phyloP scores from a whole-genome alignment of 2,113 vertebrate species.

The Bungarus multicinctus region DNA sequence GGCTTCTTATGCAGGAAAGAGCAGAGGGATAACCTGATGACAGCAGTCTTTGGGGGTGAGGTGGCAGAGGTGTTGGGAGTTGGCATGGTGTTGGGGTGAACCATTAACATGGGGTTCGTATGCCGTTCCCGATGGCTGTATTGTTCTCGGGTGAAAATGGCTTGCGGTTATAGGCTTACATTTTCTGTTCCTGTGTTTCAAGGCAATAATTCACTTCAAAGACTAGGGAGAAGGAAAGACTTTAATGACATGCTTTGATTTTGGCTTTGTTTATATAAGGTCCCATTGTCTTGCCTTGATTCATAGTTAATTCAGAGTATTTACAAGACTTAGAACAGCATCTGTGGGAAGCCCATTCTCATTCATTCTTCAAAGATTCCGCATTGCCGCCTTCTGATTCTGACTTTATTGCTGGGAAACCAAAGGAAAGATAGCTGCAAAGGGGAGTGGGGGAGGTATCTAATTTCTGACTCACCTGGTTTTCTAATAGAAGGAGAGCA shows the following conservation, averaged over 20 bases:
- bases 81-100: background rate
- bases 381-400: no score
- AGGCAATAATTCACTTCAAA: background rate
- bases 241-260: background rate
- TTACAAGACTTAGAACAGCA: no score
- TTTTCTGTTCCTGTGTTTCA: constrained; percentile 6
- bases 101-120: background rate
- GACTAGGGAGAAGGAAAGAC: background rate
- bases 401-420: no score
- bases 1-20: background rate
- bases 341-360: no score
- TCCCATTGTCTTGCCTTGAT: background rate
- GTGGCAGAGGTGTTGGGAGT: background rate
- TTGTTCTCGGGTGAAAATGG: constrained; percentile 16
- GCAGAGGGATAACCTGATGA: background rate
- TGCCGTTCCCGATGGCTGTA: background rate
- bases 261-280: background rate
- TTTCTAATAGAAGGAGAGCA: background rate
- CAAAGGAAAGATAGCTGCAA: background rate
- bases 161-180: background rate
- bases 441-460: background rate
- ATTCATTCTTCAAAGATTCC: no score
- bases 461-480: background rate
- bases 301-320: background rate
- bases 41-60: background rate